A percentile compares a stretch with the other conserved stretches of the same genome.
Conservation (phyloP, 1,140 invertebrate genomes). For the Ceratoteleas bidentatus region DNA sequence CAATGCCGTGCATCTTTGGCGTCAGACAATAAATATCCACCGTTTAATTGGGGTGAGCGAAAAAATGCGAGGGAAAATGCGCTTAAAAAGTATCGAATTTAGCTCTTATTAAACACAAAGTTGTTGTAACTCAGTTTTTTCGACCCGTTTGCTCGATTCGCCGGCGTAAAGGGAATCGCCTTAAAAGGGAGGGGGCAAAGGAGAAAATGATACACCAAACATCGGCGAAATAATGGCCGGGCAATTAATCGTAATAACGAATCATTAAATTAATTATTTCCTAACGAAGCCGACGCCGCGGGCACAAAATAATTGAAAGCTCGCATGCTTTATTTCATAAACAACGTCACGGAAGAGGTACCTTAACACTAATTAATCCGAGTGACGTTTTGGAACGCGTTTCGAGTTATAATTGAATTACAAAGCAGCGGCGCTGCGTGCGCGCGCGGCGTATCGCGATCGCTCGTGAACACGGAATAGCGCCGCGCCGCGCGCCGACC, state of each 20-base stretch:
- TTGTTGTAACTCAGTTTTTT: too few relatives aligned
- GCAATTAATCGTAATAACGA: constrained; percentile 55
- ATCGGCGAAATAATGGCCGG: constrained; percentile 16
- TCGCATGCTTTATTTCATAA: constrained; percentile 60
- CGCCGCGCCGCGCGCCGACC: constrained; percentile 24
- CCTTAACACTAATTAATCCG: constrained; percentile 63
- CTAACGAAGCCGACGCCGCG: constrained; percentile 41
- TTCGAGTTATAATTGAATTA: constrained; percentile 57
- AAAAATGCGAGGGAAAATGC: too few relatives aligned
- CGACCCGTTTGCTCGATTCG: not conserved
- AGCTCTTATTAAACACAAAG: too few relatives aligned
- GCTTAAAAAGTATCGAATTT: too few relatives aligned
- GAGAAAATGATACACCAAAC: constrained; percentile 18
- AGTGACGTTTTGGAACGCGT: constrained; percentile 62
- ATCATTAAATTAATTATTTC: constrained; percentile 63
- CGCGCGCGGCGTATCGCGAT: constrained; percentile 42
- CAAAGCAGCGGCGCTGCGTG: constrained; percentile 32
- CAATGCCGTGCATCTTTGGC: too few relatives aligned
- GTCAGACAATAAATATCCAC: too few relatives aligned
- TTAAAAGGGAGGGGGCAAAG: not conserved
- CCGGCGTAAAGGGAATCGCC: not conserved
- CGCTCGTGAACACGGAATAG: constrained; percentile 34
- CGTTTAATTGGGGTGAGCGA: too few relatives aligned
- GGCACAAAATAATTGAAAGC: constrained; percentile 61
- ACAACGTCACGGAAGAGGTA: constrained; percentile 59